Percentiles rank a stretch among this genome's conserved stretches.
These are phyloP conservation scores for Nyctalus aviator DNA, from an alignment of 2,797 vertebrate species.

Conservation along the genomic window DNA sequence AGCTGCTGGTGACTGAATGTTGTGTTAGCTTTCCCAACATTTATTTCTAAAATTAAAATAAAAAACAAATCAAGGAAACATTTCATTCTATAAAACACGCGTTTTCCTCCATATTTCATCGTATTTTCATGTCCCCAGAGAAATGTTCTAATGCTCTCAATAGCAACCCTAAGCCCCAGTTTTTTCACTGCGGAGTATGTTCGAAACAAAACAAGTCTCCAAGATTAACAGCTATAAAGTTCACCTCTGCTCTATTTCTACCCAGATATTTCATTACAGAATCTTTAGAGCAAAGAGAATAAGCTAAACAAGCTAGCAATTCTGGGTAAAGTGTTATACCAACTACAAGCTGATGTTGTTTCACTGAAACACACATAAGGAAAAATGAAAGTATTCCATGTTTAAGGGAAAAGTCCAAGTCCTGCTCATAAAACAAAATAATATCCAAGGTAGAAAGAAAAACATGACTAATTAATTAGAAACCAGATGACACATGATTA, in stretches of 20 bases:
- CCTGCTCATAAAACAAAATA: conserved; percentile 19
- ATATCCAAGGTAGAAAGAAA: background rate
- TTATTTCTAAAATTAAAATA: conserved; percentile 22
- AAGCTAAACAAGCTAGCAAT: background rate
- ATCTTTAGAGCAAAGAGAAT: conserved; percentile 7
- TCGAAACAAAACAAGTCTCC: conserved; percentile 11
- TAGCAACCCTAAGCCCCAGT: background rate
- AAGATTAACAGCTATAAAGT: conserved; percentile 14
- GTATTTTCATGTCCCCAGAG: background rate
- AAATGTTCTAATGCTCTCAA: conserved; percentile 46
- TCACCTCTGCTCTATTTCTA: background rate
- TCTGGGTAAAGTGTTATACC: background rate
- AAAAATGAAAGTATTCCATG: background rate
- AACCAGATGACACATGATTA: background rate
- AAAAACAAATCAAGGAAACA: background rate
- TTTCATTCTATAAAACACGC: background rate
- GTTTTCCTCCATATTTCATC: conserved; percentile 32
- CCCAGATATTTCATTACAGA: background rate
- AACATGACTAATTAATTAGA: background rate
- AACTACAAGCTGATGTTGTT: background rate
- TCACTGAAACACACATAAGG: background rate
- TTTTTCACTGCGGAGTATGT: background rate
- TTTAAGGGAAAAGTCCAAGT: background rate
- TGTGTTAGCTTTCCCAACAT: background rate
- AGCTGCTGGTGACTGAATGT: background rate